phyloP scores from a whole-genome alignment of 2,888 invertebrate genomes.

The Epinotia bilunana region DNA sequence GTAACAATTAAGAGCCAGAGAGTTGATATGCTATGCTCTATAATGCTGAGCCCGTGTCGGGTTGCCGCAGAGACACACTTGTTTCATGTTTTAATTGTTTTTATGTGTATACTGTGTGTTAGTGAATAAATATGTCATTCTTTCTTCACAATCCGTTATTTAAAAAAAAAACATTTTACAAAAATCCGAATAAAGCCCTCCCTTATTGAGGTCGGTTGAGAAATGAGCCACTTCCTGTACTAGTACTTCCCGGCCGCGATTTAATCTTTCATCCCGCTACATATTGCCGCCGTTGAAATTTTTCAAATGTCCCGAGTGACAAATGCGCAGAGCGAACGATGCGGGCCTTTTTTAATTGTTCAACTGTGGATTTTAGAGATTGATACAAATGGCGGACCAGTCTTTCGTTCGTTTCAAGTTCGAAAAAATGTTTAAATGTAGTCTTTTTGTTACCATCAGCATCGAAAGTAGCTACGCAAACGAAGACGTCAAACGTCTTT shows the following conservation, averaged over 20 bases:
- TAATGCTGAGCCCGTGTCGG: too few relatives aligned
- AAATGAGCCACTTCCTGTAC: slow-evolving; percentile 25
- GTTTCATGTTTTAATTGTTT: too few relatives aligned
- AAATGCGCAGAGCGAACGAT: slow-evolving; percentile 64
- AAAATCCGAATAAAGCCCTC: not conserved
- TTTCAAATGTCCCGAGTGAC: slow-evolving; percentile 73
- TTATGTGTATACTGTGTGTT: too few relatives aligned
- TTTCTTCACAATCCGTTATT: too few relatives aligned
- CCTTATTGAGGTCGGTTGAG: not conserved
- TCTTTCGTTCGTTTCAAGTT: not conserved
- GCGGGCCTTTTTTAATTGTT: slow-evolving; percentile 63
- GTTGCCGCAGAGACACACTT: too few relatives aligned
- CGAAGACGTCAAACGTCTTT: too few relatives aligned
- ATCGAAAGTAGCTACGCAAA: too few relatives aligned
- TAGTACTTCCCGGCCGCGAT: slow-evolving; percentile 50
- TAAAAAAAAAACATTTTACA: too few relatives aligned
- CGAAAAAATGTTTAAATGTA: not conserved
- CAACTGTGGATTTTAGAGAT: slow-evolving; percentile 45
- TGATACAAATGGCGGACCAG: not conserved
- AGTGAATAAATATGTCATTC: too few relatives aligned
- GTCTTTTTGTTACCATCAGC: too few relatives aligned
- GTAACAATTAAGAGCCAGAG: too few relatives aligned
- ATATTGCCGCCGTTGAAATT: slow-evolving; percentile 71
- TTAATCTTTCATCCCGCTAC: slow-evolving; percentile 72
- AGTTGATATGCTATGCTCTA: too few relatives aligned